Percentiles rank a stretch among this genome's conserved stretches.
Conservation (phyloP, 2,113 vertebrate genomes). For the Ptilorrhoa leucosticta region DNA sequence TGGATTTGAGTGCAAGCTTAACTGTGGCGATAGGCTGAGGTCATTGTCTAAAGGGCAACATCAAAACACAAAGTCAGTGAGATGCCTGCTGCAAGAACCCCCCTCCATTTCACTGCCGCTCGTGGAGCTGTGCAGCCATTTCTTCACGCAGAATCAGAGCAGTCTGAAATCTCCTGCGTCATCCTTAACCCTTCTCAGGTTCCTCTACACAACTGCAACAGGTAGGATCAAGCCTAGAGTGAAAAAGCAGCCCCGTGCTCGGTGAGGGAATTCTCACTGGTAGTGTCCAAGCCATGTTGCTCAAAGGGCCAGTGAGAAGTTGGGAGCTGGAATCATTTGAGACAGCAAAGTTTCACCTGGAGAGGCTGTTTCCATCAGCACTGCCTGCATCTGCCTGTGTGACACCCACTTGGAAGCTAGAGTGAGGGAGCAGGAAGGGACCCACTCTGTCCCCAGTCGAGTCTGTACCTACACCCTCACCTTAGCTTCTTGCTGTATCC, state of each 20-base stretch:
- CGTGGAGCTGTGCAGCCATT: rapidly evolving
- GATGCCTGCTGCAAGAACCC: neutral
- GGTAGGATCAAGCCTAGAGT: neutral
- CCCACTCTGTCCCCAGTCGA: rapidly evolving
- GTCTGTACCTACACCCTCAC: neutral
- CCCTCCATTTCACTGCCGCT: neutral
- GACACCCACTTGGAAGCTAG: neutral
- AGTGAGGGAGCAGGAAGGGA: neutral
- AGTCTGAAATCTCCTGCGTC: neutral
- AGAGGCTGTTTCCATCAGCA: neutral
- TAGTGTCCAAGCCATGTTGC: neutral
- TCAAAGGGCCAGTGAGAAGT: neutral
- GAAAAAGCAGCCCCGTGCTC: neutral
- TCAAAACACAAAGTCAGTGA: neutral
- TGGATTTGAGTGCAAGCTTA: neutral
- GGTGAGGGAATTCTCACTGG: neutral
- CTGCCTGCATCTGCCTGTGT: neutral
- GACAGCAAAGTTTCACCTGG: neutral
- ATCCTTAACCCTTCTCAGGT: neutral
- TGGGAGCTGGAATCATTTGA: neutral
- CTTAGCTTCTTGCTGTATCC: neutral
- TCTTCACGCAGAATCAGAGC: neutral
- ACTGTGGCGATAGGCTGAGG: neutral
- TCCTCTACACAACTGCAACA: neutral
- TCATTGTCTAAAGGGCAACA: neutral